Evolutionary conservation across 2,113 vertebrate genomes (phyloP).

Genomic region (Chinchilla lanigera): DNA sequence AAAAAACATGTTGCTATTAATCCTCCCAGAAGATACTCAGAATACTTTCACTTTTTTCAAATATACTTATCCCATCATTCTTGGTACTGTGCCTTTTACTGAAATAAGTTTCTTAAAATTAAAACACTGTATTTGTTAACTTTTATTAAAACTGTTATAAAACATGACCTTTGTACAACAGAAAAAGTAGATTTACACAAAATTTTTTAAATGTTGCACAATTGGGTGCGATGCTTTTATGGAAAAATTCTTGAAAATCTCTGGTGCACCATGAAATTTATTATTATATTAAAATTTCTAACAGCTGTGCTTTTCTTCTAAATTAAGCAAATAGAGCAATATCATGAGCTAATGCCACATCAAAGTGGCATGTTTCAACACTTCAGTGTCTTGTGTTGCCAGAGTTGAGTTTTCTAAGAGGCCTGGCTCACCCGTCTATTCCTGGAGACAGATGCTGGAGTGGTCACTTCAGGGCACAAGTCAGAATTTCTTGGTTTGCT

Average conservation of each 20-base stretch:
- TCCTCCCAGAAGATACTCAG: background rate
- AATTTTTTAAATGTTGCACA: slow-evolving; percentile 5
- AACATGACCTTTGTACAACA: background rate
- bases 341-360: slow-evolving; percentile 70
- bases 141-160: background rate
- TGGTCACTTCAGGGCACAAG: slow-evolving; percentile 4
- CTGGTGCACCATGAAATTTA: background rate
- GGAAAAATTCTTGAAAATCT: slow-evolving; percentile 74
- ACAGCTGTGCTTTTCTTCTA: slow-evolving; percentile 67
- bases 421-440: slow-evolving; percentile 25
- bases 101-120: background rate
- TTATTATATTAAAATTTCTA: slow-evolving; percentile 52
- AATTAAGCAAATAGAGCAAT: slow-evolving; percentile 66
- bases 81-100: background rate
- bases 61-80: background rate
- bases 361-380: slow-evolving; percentile 69
- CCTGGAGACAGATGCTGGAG: slow-evolving; percentile 40
- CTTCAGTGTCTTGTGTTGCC: background rate
- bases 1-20: background rate
- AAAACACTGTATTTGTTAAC: background rate
- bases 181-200: background rate
- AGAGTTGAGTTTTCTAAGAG: slow-evolving; percentile 24
- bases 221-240: background rate
- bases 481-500: slow-evolving; percentile 32
- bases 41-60: background rate